These are phyloP conservation scores for Trichomalopsis sarcophagae DNA, from an alignment of 1,140 invertebrate genomes.

Conservation along the genomic window DNA sequence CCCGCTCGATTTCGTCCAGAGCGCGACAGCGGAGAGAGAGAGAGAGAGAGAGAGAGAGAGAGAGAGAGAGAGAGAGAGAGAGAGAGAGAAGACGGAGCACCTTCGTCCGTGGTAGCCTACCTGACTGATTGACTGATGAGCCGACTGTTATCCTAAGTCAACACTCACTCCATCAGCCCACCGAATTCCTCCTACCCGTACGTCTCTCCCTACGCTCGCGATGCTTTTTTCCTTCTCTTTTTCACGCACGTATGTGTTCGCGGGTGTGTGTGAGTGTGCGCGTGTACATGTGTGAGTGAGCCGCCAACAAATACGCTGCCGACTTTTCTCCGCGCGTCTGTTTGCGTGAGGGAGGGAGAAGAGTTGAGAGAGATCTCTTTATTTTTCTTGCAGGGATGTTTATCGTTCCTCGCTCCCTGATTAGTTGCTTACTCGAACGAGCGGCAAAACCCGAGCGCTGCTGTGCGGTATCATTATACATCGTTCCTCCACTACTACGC, in stretches of 20 bases:
- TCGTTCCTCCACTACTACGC: background rate
- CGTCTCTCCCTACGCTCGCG: conserved; percentile 26
- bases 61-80: conserved; percentile 43
- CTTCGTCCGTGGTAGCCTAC: conserved; percentile 65
- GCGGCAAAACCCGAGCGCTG: background rate
- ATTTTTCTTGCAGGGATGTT: conserved; percentile 31
- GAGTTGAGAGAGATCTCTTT: conserved; percentile 21
- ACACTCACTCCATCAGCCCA: conserved; percentile 73
- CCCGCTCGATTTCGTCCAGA: conserved; percentile 15
- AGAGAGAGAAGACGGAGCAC: conserved; percentile 67
- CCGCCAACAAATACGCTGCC: conserved; percentile 5
- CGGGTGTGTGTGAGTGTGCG: background rate
- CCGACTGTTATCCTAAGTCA: conserved; percentile 75
- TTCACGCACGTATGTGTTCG: background rate
- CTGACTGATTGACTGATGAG: conserved; percentile 75
- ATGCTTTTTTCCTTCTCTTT: conserved; percentile 22
- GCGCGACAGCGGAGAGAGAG: background rate
- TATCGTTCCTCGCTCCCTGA: conserved; percentile 18
- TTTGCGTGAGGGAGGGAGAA: background rate
- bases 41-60: conserved; percentile 50
- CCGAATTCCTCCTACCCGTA: conserved; percentile 59
- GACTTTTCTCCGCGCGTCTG: conserved; percentile 18
- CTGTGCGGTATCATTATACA: background rate
- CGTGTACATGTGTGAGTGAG: too few species aligned
- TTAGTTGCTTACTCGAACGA: conserved; percentile 14